Percentiles rank a stretch among this genome's conserved stretches.
Conservation (phyloP, 2,113 vertebrate species). For the Platycercus adscitus region DNA sequence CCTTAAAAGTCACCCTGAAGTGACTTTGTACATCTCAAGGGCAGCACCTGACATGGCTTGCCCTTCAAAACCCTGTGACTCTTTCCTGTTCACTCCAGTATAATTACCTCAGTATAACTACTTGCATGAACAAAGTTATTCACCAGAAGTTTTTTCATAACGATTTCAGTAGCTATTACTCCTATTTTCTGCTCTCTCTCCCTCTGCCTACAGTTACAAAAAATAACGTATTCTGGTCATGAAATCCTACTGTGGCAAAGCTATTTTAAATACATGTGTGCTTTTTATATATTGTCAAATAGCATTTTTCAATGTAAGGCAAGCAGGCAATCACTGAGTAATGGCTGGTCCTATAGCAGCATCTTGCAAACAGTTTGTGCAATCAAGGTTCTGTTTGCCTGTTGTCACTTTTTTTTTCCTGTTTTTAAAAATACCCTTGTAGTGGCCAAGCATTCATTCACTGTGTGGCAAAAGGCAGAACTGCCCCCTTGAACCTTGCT, state of each 20-base stretch:
- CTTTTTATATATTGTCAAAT: background rate
- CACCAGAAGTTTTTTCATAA: background rate
- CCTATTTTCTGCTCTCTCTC: background rate
- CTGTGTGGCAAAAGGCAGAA: background rate
- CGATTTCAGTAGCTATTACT: background rate
- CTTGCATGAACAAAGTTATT: background rate
- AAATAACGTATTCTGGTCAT: background rate
- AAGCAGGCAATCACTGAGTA: background rate
- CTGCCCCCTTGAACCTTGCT: background rate
- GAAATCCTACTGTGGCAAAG: background rate
- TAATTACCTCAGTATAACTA: background rate
- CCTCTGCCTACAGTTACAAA: background rate
- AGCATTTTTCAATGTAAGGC: background rate
- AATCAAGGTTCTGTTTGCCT: background rate
- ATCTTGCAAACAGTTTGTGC: background rate
- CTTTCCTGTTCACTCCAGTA: background rate
- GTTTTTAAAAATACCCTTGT: background rate
- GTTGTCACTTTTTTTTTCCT: background rate
- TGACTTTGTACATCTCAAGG: background rate
- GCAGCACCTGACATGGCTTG: background rate
- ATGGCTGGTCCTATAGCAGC: background rate
- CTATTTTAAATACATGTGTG: background rate
- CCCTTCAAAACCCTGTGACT: background rate
- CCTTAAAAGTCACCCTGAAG: background rate
- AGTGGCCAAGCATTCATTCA: background rate